A percentile compares a stretch with the other conserved stretches of the same genome.
phyloP scores from a whole-genome alignment of 2,797 vertebrate species.

The Pogonophryne albipinna region DNA sequence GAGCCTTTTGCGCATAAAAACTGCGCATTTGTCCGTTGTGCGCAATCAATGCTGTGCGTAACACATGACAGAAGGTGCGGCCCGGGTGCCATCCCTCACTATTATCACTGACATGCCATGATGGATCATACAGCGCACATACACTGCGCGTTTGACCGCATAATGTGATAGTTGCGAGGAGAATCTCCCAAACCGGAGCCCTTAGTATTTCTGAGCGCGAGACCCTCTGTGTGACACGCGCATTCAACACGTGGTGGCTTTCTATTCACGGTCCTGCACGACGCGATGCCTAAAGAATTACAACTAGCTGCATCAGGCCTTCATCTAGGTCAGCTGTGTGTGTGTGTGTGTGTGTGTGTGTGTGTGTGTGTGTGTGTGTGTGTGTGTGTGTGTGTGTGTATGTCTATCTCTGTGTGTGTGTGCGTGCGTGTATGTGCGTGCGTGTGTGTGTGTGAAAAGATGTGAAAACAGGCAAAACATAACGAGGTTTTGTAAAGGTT shows the following conservation, averaged over 20 bases:
- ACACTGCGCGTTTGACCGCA: conserved; percentile 83
- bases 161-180: conserved; percentile 84
- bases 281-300: conserved; percentile 75
- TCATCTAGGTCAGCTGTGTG: conserved; percentile 75
- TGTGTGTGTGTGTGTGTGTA: background rate
- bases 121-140: conserved; percentile 87
- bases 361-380: conserved; percentile 22
- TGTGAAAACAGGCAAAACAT: conserved; percentile 31
- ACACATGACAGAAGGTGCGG: conserved; percentile 61
- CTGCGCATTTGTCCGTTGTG: too few relatives aligned
- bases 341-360: conserved; percentile 29
- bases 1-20: too few relatives aligned
- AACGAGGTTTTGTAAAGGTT: conserved; percentile 25
- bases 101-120: conserved; percentile 88
- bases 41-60: conserved; percentile 63
- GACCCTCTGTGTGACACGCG: conserved; percentile 57
- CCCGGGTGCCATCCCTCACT: conserved; percentile 79
- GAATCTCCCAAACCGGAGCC: conserved; percentile 61
- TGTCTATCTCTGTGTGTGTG: too few relatives aligned
- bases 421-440: conserved; percentile 10
- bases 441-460: conserved; percentile 23
- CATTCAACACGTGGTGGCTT: conserved; percentile 84
- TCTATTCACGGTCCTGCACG: conserved; percentile 67
- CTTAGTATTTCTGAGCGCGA: conserved; percentile 57
- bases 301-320: conserved; percentile 81